Conservation (phyloP, 92 coral and sea anemone species). For the Phenganax marumi region DNA sequence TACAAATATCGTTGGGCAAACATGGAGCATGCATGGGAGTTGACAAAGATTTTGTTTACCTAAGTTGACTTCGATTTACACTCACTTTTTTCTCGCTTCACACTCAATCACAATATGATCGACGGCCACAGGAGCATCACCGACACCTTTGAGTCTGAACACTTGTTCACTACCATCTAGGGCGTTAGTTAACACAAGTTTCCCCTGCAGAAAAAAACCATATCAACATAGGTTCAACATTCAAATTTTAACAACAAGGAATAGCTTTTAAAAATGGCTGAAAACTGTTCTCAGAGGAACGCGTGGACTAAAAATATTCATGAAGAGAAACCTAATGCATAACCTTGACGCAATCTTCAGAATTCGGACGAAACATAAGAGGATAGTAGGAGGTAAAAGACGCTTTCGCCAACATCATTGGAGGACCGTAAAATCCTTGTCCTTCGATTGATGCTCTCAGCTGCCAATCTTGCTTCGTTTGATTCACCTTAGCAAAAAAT, state of each 20-base stretch:
- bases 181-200: slow-evolving; percentile 67
- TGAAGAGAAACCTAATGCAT: neutral
- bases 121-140: slow-evolving; percentile 81
- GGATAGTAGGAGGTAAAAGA: slow-evolving; percentile 85
- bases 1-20: no score
- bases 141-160: slow-evolving; percentile 70
- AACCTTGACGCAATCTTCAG: slow-evolving; percentile 78
- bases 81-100: slow-evolving; percentile 78
- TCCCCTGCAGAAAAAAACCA: slow-evolving; percentile 66
- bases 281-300: no score
- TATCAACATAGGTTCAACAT: neutral
- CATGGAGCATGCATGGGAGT: neutral
- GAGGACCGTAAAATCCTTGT: slow-evolving; percentile 96
- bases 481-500: slow-evolving; percentile 69
- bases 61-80: neutral
- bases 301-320: neutral
- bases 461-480: slow-evolving; percentile 92
- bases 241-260: neutral
- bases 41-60: neutral
- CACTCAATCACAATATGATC: slow-evolving; percentile 88
- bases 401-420: slow-evolving; percentile 82
- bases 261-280: neutral
- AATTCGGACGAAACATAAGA: slow-evolving; percentile 88
- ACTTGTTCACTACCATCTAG: slow-evolving; percentile 88
- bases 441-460: slow-evolving; percentile 81